phyloP scores from a whole-genome alignment of 1,140 invertebrate genomes.

The Cherax quadricarinatus region DNA sequence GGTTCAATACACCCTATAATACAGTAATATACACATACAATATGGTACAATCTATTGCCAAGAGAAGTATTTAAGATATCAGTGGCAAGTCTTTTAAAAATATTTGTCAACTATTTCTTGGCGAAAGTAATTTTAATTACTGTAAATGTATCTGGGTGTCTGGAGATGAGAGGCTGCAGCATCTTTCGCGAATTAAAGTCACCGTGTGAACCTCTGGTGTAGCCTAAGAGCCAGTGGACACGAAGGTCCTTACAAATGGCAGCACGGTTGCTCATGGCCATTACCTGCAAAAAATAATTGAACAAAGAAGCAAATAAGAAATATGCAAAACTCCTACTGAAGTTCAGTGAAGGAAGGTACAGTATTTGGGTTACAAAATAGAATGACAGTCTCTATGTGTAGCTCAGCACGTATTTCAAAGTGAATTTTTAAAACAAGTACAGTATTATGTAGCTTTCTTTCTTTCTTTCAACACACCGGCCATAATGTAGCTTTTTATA shows the following conservation, averaged over 20 bases:
- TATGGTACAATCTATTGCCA: too few species aligned
- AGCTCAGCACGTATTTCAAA: too few species aligned
- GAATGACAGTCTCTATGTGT: neutral
- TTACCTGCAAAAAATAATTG: constrained; percentile 29
- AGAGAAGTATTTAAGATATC: too few species aligned
- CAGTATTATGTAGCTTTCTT: too few species aligned
- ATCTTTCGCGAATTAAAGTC: constrained; percentile 86
- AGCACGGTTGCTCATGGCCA: constrained; percentile 75
- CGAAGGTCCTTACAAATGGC: constrained; percentile 80
- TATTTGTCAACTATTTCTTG: too few species aligned
- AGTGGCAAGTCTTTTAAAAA: too few species aligned
- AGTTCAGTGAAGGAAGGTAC: neutral
- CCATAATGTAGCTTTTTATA: too few species aligned
- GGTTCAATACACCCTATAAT: too few species aligned
- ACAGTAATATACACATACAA: too few species aligned
- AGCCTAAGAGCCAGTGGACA: constrained; percentile 92
- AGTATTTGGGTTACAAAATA: neutral
- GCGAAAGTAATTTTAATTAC: neutral
- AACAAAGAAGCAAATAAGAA: neutral
- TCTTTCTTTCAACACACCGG: too few species aligned
- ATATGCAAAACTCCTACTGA: neutral
- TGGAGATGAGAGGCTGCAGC: constrained; percentile 84
- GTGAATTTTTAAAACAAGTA: too few species aligned
- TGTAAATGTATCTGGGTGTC: constrained; percentile 36
- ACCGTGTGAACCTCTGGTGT: constrained; percentile 91